phyloP scores from a whole-genome alignment of 2,113 vertebrate species.

The Holacanthus passer region DNA sequence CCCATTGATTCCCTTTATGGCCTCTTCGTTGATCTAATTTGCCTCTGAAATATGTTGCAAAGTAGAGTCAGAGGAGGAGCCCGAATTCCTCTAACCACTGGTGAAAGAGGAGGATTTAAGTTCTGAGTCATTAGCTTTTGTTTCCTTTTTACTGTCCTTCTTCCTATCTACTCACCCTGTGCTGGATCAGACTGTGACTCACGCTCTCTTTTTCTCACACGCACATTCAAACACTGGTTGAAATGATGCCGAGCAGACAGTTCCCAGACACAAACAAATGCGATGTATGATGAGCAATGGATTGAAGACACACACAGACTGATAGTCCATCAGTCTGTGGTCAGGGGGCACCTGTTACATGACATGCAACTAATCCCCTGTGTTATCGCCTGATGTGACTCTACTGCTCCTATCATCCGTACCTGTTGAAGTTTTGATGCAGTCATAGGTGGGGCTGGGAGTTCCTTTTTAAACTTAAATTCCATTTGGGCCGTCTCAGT shows the following conservation, averaged over 20 bases:
- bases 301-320: neutral
- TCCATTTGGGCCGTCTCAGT: neutral
- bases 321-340: conserved; percentile 6
- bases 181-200: conserved; percentile 54
- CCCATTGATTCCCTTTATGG: neutral
- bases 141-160: conserved; percentile 35
- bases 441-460: conserved; percentile 5
- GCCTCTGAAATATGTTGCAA: conserved; percentile 33
- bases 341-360: neutral
- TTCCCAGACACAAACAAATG: conserved; percentile 40
- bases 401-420: neutral
- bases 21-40: conserved; percentile 50
- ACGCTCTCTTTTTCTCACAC: conserved; percentile 6
- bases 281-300: conserved; percentile 50
- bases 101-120: conserved; percentile 16
- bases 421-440: conserved; percentile 31
- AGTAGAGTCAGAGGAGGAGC: conserved; percentile 24
- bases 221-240: conserved; percentile 21
- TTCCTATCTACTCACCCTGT: conserved; percentile 29
- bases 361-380: neutral
- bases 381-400: neutral
- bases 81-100: conserved; percentile 23
- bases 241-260: conserved; percentile 50
- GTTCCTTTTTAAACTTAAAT: conserved; percentile 12
- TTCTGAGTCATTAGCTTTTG: conserved; percentile 63